Percentiles rank a stretch among this genome's conserved stretches.
phyloP scores from a whole-genome alignment of 1,140 invertebrate genomes.

The Bombus sylvicola region DNA sequence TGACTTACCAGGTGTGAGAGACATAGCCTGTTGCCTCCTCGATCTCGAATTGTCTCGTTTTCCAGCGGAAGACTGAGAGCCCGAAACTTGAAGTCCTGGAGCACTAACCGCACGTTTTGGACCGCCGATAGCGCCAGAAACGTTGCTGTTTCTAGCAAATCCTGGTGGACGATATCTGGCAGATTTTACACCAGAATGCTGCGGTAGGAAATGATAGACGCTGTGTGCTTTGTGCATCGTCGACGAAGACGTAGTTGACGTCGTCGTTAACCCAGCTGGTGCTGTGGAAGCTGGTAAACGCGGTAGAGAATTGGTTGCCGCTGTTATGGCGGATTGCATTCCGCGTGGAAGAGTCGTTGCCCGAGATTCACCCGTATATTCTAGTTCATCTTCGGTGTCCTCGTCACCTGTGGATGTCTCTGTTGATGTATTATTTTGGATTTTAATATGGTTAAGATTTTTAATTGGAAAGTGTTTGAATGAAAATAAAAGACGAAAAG shows the following conservation, averaged over 20 bases:
- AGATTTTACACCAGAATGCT: constrained; percentile 89
- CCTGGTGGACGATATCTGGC: constrained; percentile 93
- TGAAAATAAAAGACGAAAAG: not conserved
- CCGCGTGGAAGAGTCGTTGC: constrained; percentile 87
- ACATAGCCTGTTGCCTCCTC: constrained; percentile 79
- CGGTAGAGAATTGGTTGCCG: constrained; percentile 89
- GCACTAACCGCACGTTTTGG: constrained; percentile 88
- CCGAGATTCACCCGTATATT: constrained; percentile 80
- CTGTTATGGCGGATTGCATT: constrained; percentile 83
- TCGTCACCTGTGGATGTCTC: constrained; percentile 85
- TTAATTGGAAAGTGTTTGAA: too few species aligned
- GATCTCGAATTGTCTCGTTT: constrained; percentile 74
- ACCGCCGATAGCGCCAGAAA: constrained; percentile 76
- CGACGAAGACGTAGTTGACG: constrained; percentile 80
- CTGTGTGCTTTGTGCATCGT: constrained; percentile 88
- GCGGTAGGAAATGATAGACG: constrained; percentile 84
- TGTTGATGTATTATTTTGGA: constrained; percentile 12
- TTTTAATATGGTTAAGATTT: not conserved
- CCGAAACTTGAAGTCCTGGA: constrained; percentile 86
- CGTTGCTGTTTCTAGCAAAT: constrained; percentile 82
- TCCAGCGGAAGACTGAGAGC: constrained; percentile 64
- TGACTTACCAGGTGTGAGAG: constrained; percentile 83
- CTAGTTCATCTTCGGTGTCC: constrained; percentile 85
- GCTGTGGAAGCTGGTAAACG: constrained; percentile 86
- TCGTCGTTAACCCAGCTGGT: constrained; percentile 80